Conservation (phyloP, 1,140 invertebrate species). For the Aplysia californica region DNA sequence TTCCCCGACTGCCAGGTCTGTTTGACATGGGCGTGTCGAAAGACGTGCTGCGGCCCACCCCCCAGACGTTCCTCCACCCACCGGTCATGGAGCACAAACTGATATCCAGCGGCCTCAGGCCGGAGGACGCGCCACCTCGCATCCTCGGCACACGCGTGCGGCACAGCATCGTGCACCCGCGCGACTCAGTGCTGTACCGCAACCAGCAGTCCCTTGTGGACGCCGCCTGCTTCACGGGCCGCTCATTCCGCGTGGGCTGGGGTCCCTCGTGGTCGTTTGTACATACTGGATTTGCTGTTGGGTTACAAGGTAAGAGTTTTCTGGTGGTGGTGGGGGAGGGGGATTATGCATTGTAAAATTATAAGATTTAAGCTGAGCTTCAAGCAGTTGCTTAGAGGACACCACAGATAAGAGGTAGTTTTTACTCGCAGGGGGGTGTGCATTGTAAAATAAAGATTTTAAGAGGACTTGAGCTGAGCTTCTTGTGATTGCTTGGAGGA, state of each 20-base stretch:
- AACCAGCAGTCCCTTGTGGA: slow-evolving; percentile 74
- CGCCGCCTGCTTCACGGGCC: slow-evolving; percentile 73
- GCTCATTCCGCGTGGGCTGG: slow-evolving; percentile 82
- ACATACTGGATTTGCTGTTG: slow-evolving; percentile 44
- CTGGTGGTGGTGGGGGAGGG: too few species aligned
- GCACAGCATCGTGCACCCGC: slow-evolving; percentile 44
- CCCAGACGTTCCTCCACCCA: slow-evolving; percentile 44
- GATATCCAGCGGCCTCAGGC: slow-evolving; percentile 58
- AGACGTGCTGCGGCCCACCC: slow-evolving; percentile 23
- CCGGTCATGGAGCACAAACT: slow-evolving; percentile 54
- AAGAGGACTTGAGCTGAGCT: too few species aligned
- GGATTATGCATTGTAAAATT: background rate
- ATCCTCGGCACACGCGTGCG: slow-evolving; percentile 50
- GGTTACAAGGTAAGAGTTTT: slow-evolving; percentile 1
- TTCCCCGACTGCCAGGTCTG: too few species aligned
- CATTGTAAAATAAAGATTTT: too few species aligned
- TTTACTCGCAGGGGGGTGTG: too few species aligned
- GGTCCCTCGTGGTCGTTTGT: slow-evolving; percentile 75
- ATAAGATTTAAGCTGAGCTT: too few species aligned
- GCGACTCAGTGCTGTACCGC: slow-evolving; percentile 54
- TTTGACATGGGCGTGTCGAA: background rate
- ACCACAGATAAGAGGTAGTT: too few species aligned
- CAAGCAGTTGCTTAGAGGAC: too few species aligned
- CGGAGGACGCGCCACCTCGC: slow-evolving; percentile 42
- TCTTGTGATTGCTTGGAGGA: too few species aligned